phyloP scores from a whole-genome alignment of 2,797 vertebrate genomes.

The Lepilemur ruficaudatus region DNA sequence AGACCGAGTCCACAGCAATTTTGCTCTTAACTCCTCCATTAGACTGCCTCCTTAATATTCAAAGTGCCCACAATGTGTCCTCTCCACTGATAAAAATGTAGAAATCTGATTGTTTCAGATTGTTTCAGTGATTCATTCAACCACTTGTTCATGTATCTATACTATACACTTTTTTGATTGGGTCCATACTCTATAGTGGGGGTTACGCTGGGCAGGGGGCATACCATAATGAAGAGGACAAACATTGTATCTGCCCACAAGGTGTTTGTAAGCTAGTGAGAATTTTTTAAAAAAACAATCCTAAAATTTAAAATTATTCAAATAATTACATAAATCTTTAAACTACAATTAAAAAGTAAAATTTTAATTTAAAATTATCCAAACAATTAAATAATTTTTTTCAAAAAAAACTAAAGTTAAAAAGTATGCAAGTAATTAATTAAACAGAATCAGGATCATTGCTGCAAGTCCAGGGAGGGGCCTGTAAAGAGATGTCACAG shows the following conservation, averaged over 20 bases:
- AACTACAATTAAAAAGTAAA: background rate
- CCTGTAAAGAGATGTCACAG: background rate
- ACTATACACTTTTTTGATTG: background rate
- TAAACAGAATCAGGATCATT: background rate
- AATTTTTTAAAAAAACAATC: background rate
- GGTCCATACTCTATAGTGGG: background rate
- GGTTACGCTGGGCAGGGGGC: background rate
- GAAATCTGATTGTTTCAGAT: background rate
- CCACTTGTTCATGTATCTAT: background rate
- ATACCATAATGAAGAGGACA: background rate
- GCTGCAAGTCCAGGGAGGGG: background rate
- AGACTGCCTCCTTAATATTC: background rate
- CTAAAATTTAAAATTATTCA: background rate
- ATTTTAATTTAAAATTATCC: background rate
- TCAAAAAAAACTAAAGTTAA: background rate
- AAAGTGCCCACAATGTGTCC: background rate
- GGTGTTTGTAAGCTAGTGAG: background rate
- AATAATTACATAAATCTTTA: background rate
- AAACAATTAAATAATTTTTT: background rate
- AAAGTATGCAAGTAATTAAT: background rate
- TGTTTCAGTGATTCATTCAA: background rate
- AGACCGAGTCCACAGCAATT: background rate
- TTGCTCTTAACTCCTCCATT: background rate
- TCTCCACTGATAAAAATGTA: background rate
- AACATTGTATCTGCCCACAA: background rate